phyloP scores from a whole-genome alignment of 2,113 vertebrate genomes.

The Actenoides hombroni region DNA sequence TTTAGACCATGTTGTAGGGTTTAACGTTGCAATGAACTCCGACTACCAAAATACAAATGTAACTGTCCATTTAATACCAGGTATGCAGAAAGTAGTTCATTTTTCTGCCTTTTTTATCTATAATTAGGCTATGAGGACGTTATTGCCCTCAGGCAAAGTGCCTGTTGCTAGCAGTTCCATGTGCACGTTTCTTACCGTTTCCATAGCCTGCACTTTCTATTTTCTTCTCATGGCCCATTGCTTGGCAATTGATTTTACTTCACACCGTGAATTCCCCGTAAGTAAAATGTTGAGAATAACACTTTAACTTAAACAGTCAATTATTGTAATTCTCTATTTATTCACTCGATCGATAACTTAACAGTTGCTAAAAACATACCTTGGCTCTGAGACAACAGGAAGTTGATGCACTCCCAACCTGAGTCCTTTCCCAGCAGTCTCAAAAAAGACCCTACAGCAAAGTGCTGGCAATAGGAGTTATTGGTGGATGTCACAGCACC shows the following conservation, averaged over 20 bases:
- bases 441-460: not conserved
- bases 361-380: not conserved
- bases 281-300: not conserved
- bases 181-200: not conserved
- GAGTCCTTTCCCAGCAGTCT: not conserved
- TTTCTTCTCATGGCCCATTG: not conserved
- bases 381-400: not conserved
- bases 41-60: not conserved
- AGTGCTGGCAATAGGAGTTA: not conserved
- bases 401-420: not conserved
- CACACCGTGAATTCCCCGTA: not conserved
- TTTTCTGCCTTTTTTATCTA: not conserved
- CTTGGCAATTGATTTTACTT: conserved; percentile 55
- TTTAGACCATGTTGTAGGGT: not conserved
- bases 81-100: not conserved
- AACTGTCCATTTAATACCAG: not conserved
- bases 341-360: not conserved
- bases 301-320: not conserved
- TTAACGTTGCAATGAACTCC: not conserved
- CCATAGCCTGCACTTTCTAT: not conserved
- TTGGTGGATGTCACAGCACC: not conserved
- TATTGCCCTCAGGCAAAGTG: not conserved
- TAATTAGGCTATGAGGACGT: not conserved
- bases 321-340: not conserved
- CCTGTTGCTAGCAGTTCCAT: not conserved